Base-by-base conservation (phyloP, 2,888 invertebrate species). In the Melanargia galathea region DNA sequence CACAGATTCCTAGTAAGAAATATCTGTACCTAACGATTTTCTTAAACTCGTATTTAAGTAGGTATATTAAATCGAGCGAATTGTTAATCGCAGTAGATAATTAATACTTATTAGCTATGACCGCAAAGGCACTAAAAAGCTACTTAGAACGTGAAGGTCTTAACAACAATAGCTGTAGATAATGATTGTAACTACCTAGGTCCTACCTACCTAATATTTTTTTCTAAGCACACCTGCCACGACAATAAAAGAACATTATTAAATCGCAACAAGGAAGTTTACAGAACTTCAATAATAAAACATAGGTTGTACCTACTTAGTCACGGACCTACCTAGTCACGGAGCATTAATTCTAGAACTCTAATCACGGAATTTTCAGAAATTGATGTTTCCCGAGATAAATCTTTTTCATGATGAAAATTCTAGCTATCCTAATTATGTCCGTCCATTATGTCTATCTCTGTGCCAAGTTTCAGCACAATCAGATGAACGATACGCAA, bases 81-180 rank as follows among this genome's bases (percentile, higher is more conserved):
- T 18, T 20, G 48, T 45, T 30, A 46, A 22, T 30, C 35, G n/a
- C 54, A 30, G 43, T 22, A 40, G 10, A n/a, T n/a, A n/a, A n/a
- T n/a, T 61, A 43, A n/a, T 30, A 38, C 58, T 30, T 38, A 8
- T 2, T 49, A 49, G 16, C 2, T 45, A 49, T 22, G 35, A 24
- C 54, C 30, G 26, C 35, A 49, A 45, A 62, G 26, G 5, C 54
- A 45, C 26, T 62, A 49, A 64, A 54, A 49, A 60, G 45, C 46
- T 22, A 26, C 45, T 62, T 56, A 59, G 45, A 66, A 66, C 60
- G 63, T 40, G 59, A 66, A 63, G 66, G 61, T 33, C 66, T 66
- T 58, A 16, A 56, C 52, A 66, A 62, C 61, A 59, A 55, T 61
- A 30, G 57, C 59, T 49, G 49, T 46, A n/a, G n/a, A n/a, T n/a